Conservation (phyloP, 1,140 invertebrate species). For the Phymorhynchus buccinoides region DNA sequence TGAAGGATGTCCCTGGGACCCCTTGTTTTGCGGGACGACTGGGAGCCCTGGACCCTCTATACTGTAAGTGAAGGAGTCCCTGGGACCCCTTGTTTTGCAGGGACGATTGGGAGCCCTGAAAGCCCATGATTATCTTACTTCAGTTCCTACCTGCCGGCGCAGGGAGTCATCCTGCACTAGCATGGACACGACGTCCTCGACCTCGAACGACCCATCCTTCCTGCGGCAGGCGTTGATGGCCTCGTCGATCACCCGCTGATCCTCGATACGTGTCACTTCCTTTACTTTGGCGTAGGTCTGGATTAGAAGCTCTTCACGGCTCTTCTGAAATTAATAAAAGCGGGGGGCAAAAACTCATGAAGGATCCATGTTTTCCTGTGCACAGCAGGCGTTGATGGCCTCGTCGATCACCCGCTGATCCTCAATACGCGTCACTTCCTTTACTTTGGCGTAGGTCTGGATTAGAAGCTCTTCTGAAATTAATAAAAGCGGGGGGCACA, state of each 20-base stretch:
- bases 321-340: too few species aligned
- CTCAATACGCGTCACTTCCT: conserved; percentile 67
- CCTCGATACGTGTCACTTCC: conserved; percentile 68
- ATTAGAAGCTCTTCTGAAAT: conserved; percentile 42
- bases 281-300: conserved; percentile 52
- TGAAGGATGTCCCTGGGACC: too few species aligned
- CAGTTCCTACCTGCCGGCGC: conserved; percentile 4
- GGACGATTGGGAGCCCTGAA: too few species aligned
- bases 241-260: conserved; percentile 61
- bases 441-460: conserved; percentile 50
- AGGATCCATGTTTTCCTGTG: conserved; percentile 61
- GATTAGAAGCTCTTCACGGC: conserved; percentile 39
- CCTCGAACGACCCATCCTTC: conserved; percentile 62
- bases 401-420: conserved; percentile 62
- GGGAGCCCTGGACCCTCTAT: too few species aligned
- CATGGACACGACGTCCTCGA: conserved; percentile 67
- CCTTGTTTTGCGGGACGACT: too few species aligned
- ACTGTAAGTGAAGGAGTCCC: too few species aligned
- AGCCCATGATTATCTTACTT: too few species aligned
- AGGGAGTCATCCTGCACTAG: conserved; percentile 35
- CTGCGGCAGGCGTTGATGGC: conserved; percentile 66
- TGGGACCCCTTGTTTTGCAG: too few species aligned
- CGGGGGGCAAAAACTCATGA: too few species aligned
- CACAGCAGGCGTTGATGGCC: conserved; percentile 67
- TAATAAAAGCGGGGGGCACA: too few species aligned